These are phyloP conservation scores for Garrulus glandarius DNA, from an alignment of 2,797 vertebrate genomes.

Conservation along the genomic window DNA sequence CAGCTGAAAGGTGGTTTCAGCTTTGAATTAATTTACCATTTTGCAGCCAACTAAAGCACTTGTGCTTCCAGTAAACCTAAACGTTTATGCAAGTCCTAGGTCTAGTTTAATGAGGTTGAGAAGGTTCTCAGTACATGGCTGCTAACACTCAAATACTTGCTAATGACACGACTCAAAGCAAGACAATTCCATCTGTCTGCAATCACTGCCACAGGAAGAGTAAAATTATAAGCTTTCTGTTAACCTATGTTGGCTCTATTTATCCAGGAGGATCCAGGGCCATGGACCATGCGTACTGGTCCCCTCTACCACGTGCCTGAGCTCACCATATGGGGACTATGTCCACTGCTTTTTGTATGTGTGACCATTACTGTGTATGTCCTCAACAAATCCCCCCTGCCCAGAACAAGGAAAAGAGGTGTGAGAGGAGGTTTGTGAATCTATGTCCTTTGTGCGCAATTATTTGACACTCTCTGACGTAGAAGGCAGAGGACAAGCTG, in stretches of 20 bases:
- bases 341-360: accelerated
- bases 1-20: slow-evolving; percentile 10
- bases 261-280: not conserved
- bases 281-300: accelerated
- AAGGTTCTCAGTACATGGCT: not conserved
- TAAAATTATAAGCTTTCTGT: not conserved
- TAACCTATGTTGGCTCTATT: accelerated
- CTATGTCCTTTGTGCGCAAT: not conserved
- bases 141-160: not conserved
- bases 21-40: slow-evolving; percentile 13
- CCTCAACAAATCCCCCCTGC: not conserved
- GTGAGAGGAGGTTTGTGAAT: not conserved
- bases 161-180: not conserved
- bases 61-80: not conserved
- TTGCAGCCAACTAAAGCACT: not conserved
- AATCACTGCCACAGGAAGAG: not conserved
- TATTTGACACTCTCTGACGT: not conserved
- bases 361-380: accelerated
- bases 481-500: not conserved
- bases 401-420: not conserved
- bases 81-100: not conserved
- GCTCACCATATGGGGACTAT: accelerated
- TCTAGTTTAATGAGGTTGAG: not conserved
- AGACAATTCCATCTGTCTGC: not conserved
- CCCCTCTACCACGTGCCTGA: not conserved